These are phyloP conservation scores for Ifrita kowaldi DNA, from an alignment of 2,113 vertebrate species.

Conservation along the genomic window DNA sequence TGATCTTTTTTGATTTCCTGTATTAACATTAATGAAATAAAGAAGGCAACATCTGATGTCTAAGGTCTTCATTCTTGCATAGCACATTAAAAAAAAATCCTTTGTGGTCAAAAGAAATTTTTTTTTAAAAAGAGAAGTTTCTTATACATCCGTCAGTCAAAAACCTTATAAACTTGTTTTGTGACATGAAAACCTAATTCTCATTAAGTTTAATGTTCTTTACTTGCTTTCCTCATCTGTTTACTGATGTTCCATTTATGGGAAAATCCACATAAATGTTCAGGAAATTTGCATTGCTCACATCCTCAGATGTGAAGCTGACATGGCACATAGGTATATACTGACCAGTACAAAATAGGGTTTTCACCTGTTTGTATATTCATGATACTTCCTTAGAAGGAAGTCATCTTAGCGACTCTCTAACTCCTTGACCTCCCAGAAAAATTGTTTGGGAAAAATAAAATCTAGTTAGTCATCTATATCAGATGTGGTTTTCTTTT, in stretches of 20 bases:
- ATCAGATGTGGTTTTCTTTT: not conserved
- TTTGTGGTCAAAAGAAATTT: conserved; percentile 22
- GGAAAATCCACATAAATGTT: not conserved
- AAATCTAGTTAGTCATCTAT: not conserved
- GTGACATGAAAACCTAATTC: not conserved
- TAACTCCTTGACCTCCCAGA: not conserved
- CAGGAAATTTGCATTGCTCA: not conserved
- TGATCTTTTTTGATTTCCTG: conserved; percentile 65
- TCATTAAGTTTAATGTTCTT: not conserved
- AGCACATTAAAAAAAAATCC: not conserved
- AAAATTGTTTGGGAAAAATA: not conserved
- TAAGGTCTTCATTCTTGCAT: conserved; percentile 51
- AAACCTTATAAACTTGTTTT: not conserved
- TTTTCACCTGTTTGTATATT: not conserved
- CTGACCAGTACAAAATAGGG: not conserved
- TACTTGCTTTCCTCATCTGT: not conserved
- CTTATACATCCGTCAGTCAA: not conserved
- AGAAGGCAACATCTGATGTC: conserved; percentile 56
- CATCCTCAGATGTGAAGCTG: not conserved
- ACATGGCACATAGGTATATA: not conserved
- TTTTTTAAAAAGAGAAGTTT: not conserved
- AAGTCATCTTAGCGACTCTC: not conserved
- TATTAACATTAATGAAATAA: conserved; percentile 69
- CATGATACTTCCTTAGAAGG: not conserved
- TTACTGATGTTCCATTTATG: not conserved